phyloP scores from a whole-genome alignment of 2,888 invertebrate genomes.

The Brachyopa scutellaris region DNA sequence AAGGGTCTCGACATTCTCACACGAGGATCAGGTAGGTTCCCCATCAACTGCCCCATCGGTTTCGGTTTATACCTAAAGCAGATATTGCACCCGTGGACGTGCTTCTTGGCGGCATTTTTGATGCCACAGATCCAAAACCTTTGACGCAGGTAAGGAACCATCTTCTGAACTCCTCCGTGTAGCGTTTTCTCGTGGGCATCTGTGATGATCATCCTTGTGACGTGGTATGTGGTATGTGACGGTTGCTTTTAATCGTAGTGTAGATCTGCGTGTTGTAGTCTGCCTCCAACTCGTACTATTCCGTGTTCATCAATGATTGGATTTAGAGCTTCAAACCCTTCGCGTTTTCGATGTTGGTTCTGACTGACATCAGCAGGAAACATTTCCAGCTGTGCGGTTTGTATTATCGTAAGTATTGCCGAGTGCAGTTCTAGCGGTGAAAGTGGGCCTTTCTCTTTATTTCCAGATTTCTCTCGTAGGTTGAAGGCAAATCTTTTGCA shows the following conservation, averaged over 20 bases:
- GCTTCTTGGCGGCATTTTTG: neutral
- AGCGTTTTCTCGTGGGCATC: neutral
- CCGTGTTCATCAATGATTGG: neutral
- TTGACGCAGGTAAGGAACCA: neutral
- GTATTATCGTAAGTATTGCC: too few species aligned
- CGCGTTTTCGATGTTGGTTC: neutral
- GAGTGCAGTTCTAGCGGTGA: neutral
- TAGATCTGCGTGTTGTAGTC: conserved; percentile 4
- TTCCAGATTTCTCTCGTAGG: too few species aligned
- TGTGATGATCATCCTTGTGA: conserved; percentile 3
- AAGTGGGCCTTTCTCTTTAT: too few species aligned
- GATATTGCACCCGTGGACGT: neutral
- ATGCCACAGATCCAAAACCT: neutral
- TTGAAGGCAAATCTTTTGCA: too few species aligned
- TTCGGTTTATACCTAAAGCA: neutral
- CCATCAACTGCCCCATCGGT: conserved; percentile 72
- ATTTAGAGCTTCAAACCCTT: neutral
- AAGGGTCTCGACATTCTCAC: conserved; percentile 56
- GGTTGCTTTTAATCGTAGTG: conserved; percentile 22
- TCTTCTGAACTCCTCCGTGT: conserved; percentile 1
- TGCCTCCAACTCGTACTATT: conserved; percentile 20
- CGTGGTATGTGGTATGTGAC: neutral
- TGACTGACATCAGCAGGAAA: neutral
- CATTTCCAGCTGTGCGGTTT: neutral
- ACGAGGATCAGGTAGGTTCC: conserved; percentile 70